Evolutionary conservation across 2,797 vertebrate species (phyloP).

Genomic region (Phalanger gymnotis): DNA sequence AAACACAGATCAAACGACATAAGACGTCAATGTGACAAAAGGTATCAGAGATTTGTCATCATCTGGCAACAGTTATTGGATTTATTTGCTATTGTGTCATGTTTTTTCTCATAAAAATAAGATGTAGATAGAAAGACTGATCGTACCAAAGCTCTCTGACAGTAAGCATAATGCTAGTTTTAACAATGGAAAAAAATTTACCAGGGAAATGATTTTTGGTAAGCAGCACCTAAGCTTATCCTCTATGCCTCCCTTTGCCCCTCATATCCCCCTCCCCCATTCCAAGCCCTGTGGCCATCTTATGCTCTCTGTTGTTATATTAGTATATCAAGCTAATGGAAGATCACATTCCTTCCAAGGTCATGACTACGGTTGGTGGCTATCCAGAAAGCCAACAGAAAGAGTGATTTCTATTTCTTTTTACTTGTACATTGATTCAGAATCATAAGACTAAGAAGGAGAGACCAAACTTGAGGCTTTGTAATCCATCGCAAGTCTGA

Average conservation of each 20-base stretch:
- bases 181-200: constrained; percentile 55
- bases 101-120: constrained; percentile 75
- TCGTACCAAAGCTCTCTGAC: constrained; percentile 66
- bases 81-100: constrained; percentile 69
- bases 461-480: constrained; percentile 54
- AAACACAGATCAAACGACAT: constrained; percentile 74
- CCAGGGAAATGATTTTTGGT: constrained; percentile 14
- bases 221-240: neutral
- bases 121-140: constrained; percentile 68
- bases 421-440: neutral
- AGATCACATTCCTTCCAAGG: constrained; percentile 51
- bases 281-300: neutral
- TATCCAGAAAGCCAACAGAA: constrained; percentile 28
- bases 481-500: constrained; percentile 57
- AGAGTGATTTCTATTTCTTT: constrained; percentile 15
- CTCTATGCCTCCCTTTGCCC: neutral
- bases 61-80: constrained; percentile 71
- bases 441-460: constrained; percentile 22
- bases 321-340: constrained; percentile 43
- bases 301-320: constrained; percentile 28
- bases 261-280: accelerated
- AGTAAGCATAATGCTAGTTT: constrained; percentile 43
- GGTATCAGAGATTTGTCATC: constrained; percentile 77
- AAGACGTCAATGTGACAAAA: constrained; percentile 75
- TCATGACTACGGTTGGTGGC: constrained; percentile 32